Conservation (phyloP, 1,140 invertebrate genomes). For the Latrodectus geometricus region DNA sequence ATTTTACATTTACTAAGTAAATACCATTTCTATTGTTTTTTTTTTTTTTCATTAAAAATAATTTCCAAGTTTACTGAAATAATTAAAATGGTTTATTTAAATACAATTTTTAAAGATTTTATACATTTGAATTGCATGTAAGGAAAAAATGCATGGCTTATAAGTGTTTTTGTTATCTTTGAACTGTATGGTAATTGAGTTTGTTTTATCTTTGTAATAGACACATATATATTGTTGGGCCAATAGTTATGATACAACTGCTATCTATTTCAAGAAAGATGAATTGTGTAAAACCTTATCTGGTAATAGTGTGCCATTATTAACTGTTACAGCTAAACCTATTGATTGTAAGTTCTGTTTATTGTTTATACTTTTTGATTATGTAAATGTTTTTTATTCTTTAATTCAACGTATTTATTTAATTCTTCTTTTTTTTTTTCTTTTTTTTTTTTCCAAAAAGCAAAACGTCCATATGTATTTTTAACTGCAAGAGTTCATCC, state of each 20-base stretch:
- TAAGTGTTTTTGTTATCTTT: too few species aligned
- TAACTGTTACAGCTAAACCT: slow-evolving; percentile 80
- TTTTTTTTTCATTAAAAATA: too few species aligned
- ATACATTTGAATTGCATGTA: too few species aligned
- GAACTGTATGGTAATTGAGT: too few species aligned
- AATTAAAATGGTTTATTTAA: too few species aligned
- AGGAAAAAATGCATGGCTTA: too few species aligned
- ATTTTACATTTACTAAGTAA: too few species aligned
- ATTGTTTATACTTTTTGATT: neutral
- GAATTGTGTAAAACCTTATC: slow-evolving; percentile 80
- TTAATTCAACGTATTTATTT: neutral
- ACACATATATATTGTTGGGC: slow-evolving; percentile 77
- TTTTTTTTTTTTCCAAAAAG: too few species aligned
- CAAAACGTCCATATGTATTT: slow-evolving; percentile 75
- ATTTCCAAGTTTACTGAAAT: too few species aligned
- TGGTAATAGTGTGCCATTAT: slow-evolving; percentile 80
- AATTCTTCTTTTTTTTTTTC: slow-evolving; percentile 11
- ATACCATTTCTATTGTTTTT: too few species aligned
- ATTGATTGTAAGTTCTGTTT: slow-evolving; percentile 47
- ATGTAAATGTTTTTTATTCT: neutral
- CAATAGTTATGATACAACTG: slow-evolving; percentile 65
- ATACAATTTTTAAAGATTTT: too few species aligned
- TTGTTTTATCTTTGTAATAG: slow-evolving; percentile 68
- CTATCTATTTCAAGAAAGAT: slow-evolving; percentile 75
- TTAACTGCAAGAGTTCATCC: slow-evolving; percentile 91